Evolutionary conservation across 2,888 invertebrate genomes (phyloP).

Genomic region (Zelleria hepariella): DNA sequence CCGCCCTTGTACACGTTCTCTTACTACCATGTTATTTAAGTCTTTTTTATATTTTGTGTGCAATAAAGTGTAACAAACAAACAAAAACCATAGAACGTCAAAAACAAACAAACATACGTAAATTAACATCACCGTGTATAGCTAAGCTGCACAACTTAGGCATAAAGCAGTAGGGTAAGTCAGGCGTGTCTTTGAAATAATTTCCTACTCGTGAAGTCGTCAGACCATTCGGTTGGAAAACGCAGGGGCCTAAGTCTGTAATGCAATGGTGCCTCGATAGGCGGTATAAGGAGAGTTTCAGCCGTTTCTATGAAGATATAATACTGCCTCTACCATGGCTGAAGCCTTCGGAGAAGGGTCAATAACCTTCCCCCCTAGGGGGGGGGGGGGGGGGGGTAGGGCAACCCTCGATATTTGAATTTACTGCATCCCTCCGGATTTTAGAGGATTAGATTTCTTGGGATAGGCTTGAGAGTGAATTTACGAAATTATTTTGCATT

Average conservation of each 20-base stretch:
- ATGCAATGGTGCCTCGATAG: not conserved
- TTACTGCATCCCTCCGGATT: slow-evolving; percentile 44
- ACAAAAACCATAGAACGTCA: not conserved
- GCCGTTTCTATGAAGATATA: not conserved
- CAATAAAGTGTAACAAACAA: not conserved
- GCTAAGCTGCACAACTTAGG: too few species aligned
- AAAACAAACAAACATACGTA: not conserved
- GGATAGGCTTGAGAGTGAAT: slow-evolving; percentile 18
- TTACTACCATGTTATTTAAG: too few species aligned
- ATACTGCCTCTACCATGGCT: slow-evolving; percentile 18
- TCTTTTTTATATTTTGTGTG: too few species aligned
- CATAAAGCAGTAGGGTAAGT: too few species aligned
- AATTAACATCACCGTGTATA: not conserved
- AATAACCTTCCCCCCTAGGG: slow-evolving; percentile 36
- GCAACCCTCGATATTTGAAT: slow-evolving; percentile 57
- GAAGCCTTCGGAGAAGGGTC: slow-evolving; percentile 51
- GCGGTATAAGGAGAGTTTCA: not conserved
- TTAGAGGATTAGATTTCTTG: slow-evolving; percentile 49
- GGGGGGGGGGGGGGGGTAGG: slow-evolving; percentile 5
- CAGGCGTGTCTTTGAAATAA: too few species aligned
- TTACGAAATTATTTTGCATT: too few species aligned
- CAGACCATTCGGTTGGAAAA: too few species aligned
- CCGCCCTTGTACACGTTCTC: too few species aligned
- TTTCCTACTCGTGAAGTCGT: too few species aligned
- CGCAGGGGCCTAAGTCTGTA: too few species aligned